Conservation (phyloP, 2,113 vertebrate genomes). For the Ictidomys tridecemlineatus region DNA sequence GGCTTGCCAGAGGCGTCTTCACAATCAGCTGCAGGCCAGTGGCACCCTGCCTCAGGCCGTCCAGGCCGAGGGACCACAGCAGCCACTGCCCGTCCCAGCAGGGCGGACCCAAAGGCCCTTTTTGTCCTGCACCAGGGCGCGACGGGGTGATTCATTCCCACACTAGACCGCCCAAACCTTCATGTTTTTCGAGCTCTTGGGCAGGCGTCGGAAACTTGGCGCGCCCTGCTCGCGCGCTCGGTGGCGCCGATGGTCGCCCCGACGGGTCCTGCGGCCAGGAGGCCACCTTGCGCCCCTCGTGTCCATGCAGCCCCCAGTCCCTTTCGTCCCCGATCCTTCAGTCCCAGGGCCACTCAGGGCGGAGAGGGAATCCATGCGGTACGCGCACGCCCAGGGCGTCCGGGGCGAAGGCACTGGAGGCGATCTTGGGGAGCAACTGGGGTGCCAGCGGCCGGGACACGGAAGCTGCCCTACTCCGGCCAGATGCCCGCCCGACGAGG, state of each 20-base stretch:
- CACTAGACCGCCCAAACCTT: slow-evolving; percentile 63
- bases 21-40: not conserved
- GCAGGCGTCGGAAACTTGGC: slow-evolving; percentile 79
- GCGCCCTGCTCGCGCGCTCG: not conserved
- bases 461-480: not conserved
- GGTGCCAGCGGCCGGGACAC: not conserved
- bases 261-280: not conserved
- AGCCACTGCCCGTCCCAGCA: not conserved
- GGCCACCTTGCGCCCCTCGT: not conserved
- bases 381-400: not conserved
- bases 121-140: slow-evolving; percentile 65
- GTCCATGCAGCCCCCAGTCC: not conserved
- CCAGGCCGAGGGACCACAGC: not conserved
- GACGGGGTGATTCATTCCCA: slow-evolving; percentile 77
- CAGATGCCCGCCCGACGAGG: not conserved
- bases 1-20: not conserved
- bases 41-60: not conserved
- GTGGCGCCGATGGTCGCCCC: slow-evolving; percentile 29
- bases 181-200: slow-evolving; percentile 71
- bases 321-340: not conserved
- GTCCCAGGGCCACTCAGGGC: not conserved
- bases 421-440: not conserved
- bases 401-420: not conserved
- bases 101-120: slow-evolving; percentile 3
- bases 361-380: not conserved